Base-by-base conservation (phyloP, 2,113 vertebrate genomes). In the human (Homo sapiens) region DNA sequence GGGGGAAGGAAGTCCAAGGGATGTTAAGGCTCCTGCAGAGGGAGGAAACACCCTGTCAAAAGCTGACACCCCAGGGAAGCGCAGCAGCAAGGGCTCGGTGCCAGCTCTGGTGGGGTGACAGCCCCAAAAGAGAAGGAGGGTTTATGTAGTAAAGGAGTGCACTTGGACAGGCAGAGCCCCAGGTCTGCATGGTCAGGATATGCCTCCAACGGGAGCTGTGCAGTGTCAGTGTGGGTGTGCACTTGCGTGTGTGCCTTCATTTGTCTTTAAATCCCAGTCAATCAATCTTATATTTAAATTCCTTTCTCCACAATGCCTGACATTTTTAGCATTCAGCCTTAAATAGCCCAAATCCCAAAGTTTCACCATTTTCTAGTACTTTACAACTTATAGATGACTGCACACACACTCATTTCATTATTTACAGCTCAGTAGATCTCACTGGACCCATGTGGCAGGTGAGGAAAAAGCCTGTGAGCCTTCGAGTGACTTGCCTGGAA, bases 281-380 rank as follows among this genome's bases (percentile, higher is more conserved):
- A 59, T 59, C 57, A 30, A 11, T 10, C 4, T 32, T 27, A 16
- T 13, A n/a, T 59, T 94, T 75, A 40, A 3, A 38, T 27, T 48
- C 6, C 57, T 66, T 25, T 76, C 18, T 45, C 27, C 17, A 8
- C 22, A 22, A 17, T 48, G 23, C 48, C 50, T 81, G 92, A 13
- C 13, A 45, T 17, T 64, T 86, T 73, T 12, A 85, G 48, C 73
- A 76, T 43, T 80, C 45, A 23, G 82, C 57, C 86, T 93, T 89
- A 88, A 88, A 94, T 68, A 14, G 27, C 25, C 30, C 38, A 66
- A 20, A 43, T 10, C 64, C 25, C 43, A 68, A 2, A 7, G 23
- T 32, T 59, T 81, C 18, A 57, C 45, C 72, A 17, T 66, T 84
- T 11, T 66, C 45, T 3, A 25, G 70, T 5, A 73, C 73, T 45